These are phyloP conservation scores for Eueremaeus valkanovi DNA, from an alignment of 2,888 invertebrate species.

Conservation along the genomic window DNA sequence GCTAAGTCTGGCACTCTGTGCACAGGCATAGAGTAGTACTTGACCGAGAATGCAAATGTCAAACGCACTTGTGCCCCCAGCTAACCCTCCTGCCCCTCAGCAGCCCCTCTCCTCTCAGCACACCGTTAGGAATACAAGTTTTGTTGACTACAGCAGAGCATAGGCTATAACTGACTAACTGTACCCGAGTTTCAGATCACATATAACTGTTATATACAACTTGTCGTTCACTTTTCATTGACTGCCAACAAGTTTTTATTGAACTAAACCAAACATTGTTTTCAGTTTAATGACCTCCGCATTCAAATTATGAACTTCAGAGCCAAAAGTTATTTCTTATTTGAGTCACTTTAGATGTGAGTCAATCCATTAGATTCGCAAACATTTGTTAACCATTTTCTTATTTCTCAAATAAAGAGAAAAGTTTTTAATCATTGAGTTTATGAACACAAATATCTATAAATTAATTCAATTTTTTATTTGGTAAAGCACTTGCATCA, in stretches of 20 bases:
- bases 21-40: background rate
- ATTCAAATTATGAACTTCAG: background rate
- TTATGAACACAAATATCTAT: too few species aligned
- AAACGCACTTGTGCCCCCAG: background rate
- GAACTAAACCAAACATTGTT: constrained; percentile 8
- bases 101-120: background rate
- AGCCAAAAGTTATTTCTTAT: background rate
- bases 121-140: background rate
- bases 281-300: constrained; percentile 5
- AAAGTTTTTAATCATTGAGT: too few species aligned
- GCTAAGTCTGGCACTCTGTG: too few species aligned
- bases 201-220: constrained; percentile 5
- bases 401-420: too few species aligned
- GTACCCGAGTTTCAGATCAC: background rate
- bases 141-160: too few species aligned
- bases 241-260: constrained; percentile 13
- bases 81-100: background rate
- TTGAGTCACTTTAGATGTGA: too few species aligned
- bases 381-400: too few species aligned
- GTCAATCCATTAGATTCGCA: too few species aligned
- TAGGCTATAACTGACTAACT: too few species aligned
- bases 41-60: background rate
- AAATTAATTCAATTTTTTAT: too few species aligned
- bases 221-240: constrained; percentile 29
- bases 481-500: too few species aligned